Percentiles rank a stretch among this genome's conserved stretches.
Evolutionary conservation across 2,113 vertebrate species (phyloP).

Genomic region (Notothenia rossii): DNA sequence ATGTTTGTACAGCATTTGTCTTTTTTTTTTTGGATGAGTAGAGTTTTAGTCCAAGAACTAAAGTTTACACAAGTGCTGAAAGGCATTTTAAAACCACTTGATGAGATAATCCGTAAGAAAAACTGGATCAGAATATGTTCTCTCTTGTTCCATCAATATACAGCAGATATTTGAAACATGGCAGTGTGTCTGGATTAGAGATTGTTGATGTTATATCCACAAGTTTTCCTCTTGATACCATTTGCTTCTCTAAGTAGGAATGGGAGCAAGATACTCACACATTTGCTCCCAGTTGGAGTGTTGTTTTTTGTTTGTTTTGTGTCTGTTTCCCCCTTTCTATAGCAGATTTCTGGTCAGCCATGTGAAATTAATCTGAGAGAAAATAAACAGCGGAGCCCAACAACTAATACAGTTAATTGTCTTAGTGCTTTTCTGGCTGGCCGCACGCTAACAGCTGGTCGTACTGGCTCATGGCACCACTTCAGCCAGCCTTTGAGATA

Average conservation of each 20-base stretch:
- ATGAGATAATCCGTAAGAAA: slow-evolving; percentile 46
- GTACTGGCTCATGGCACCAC: slow-evolving; percentile 91
- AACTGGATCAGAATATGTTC: slow-evolving; percentile 14
- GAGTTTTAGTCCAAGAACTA: slow-evolving; percentile 33
- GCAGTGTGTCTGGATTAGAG: slow-evolving; percentile 25
- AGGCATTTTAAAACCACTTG: slow-evolving; percentile 35
- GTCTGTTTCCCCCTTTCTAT: slow-evolving; percentile 45
- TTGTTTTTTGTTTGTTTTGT: slow-evolving; percentile 60
- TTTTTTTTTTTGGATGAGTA: slow-evolving; percentile 34
- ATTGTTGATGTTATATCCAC: slow-evolving; percentile 31
- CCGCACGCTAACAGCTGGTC: slow-evolving; percentile 97
- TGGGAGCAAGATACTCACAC: slow-evolving; percentile 34
- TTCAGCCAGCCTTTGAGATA: slow-evolving; percentile 97
- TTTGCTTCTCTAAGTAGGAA: slow-evolving; percentile 37
- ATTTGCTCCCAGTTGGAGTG: slow-evolving; percentile 58
- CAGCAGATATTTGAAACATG: slow-evolving; percentile 54
- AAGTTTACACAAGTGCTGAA: slow-evolving; percentile 43
- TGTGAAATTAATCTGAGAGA: slow-evolving; percentile 95
- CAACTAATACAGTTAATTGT: slow-evolving; percentile 97
- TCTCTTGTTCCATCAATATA: slow-evolving; percentile 9
- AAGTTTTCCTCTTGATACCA: slow-evolving; percentile 46
- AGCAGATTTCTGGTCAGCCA: slow-evolving; percentile 78
- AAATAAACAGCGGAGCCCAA: slow-evolving; percentile 95
- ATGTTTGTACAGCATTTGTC: slow-evolving; percentile 63
- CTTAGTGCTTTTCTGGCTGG: slow-evolving; percentile 90